Evolutionary conservation across 2,113 vertebrate genomes (phyloP).

Genomic region (Oriolus oriolus): DNA sequence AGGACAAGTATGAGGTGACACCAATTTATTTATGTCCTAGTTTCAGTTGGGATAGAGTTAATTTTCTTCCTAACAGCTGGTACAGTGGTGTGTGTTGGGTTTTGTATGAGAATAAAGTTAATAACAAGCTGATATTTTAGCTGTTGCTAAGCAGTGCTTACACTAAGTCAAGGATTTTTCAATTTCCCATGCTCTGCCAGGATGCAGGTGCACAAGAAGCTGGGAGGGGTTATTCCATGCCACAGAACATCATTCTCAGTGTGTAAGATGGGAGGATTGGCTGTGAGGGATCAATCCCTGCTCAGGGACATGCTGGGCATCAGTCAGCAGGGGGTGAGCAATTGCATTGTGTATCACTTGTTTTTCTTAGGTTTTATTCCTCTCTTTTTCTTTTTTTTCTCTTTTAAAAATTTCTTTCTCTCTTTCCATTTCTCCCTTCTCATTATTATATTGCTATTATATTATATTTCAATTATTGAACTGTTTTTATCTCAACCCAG

Average conservation of each 20-base stretch:
- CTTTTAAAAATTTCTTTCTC: too few relatives aligned
- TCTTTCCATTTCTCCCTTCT: background rate
- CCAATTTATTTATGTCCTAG: background rate
- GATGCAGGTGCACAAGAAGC: background rate
- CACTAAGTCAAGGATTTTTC: background rate
- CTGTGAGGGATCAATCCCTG: background rate
- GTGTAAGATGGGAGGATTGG: background rate
- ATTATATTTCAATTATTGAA: background rate
- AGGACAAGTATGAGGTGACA: background rate
- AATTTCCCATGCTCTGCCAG: background rate
- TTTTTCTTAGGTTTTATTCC: background rate
- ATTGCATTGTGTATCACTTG: background rate
- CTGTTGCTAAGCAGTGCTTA: background rate
- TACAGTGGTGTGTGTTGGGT: background rate
- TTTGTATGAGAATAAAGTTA: background rate
- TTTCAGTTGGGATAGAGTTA: background rate
- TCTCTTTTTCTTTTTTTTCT: background rate
- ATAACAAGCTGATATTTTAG: background rate
- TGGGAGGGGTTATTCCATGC: background rate
- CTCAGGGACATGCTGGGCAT: background rate
- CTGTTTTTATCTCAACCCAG: background rate
- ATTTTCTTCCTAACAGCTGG: background rate
- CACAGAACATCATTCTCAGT: background rate
- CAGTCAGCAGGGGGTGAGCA: background rate
- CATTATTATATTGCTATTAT: background rate